Base-by-base conservation (phyloP, 2,113 vertebrate genomes). In the Aix galericulata region DNA sequence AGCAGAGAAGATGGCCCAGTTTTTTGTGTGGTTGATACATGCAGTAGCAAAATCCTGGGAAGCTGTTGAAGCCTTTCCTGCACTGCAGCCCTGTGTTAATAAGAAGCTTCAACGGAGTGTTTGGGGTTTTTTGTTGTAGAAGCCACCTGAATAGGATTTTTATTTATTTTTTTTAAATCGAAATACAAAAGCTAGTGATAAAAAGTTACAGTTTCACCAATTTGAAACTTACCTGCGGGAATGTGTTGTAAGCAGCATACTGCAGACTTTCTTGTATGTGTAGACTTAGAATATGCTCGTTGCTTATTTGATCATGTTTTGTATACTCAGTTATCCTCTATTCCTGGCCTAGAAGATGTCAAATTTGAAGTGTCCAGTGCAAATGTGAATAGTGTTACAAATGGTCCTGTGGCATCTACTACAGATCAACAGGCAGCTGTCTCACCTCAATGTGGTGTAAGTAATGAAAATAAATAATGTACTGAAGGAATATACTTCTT, bases 331-430 rank as follows among this genome's bases (percentile, higher is more conserved):
- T 97, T 99, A 63, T 99, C 99, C 9, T 99, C 99, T 67, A 99
- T 99, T 79, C 99, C 99, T 63, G 99, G 99, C 78, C 96, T 99
- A 82, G 99, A 99, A 93, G 98, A 99, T 26, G 98, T 99, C 82
- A 99, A 98, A 63, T 97, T 98, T 79, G 98, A 99, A 94, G 97
- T 97, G 32, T 93, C 98, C 48, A 71, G 77, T 94, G 83, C 96
- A 95, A 97, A 92, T 88, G 94, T 91, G 34, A 91, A 81, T 36
- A 74, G 80, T 55, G 96, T 98, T 93, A 93, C 98, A 75, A 99
- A 98, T 62, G 98, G 98, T 25, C 96, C 98, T 6, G 59, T 96
- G 60, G 60, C 91, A 98, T 95, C 78, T 86, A 17, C 94, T 93
- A 72, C 97, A 44, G 95, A 97, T 75, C 96, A 95, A 60, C 96